These are phyloP conservation scores for Salvelinus namaycush DNA, from an alignment of 2,113 vertebrate genomes.

Conservation along the genomic window DNA sequence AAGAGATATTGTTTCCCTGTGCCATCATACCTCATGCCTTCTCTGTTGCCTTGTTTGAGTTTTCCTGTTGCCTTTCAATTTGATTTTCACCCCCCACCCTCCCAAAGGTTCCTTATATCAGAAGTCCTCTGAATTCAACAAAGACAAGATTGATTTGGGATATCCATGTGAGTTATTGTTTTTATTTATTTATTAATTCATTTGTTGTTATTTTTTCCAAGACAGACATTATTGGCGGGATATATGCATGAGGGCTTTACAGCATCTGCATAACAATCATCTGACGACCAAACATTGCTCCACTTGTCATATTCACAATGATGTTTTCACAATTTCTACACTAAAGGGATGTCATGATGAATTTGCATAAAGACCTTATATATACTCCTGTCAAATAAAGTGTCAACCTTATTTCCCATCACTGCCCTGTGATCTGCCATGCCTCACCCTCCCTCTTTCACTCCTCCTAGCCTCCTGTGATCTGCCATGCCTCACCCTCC, in stretches of 20 bases:
- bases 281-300: not conserved
- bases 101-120: conserved; percentile 95
- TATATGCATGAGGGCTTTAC: not conserved
- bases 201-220: conserved; percentile 30
- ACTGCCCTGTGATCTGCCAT: conserved; percentile 8
- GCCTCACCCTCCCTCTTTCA: conserved; percentile 2
- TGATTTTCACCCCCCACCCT: conserved; percentile 69
- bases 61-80: conserved; percentile 78
- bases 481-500: not conserved
- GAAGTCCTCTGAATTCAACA: conserved; percentile 91
- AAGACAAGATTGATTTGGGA: conserved; percentile 93
- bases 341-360: too few relatives aligned
- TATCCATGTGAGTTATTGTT: conserved; percentile 95
- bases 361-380: too few relatives aligned
- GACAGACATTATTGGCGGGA: not conserved
- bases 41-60: conserved; percentile 74
- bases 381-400: not conserved
- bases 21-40: conserved; percentile 80
- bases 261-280: conserved; percentile 4
- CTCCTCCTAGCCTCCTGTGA: not conserved
- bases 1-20: conserved; percentile 61
- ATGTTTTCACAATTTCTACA: not conserved
- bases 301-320: not conserved
- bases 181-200: conserved; percentile 57
- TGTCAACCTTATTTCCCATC: conserved; percentile 11